These are phyloP conservation scores for Dicaeum eximium DNA, from an alignment of 2,113 vertebrate species.

Conservation along the genomic window DNA sequence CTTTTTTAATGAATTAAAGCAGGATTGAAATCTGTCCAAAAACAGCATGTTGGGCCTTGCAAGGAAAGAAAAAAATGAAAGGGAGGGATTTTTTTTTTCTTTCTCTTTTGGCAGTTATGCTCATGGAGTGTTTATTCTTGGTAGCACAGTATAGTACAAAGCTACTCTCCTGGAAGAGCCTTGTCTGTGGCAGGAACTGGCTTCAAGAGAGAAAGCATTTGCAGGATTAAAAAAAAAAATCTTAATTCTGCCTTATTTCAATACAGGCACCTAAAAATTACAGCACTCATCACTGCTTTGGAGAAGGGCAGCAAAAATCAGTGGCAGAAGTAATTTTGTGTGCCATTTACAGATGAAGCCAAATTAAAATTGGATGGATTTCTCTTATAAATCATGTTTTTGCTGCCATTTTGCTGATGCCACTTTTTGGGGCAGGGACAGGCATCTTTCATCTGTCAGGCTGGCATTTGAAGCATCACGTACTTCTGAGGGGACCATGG, in stretches of 20 bases:
- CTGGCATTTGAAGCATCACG: neutral
- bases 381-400: neutral
- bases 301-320: neutral
- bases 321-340: neutral
- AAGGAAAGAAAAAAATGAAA: constrained; percentile 76
- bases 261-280: neutral
- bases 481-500: neutral
- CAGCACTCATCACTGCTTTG: neutral
- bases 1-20: constrained; percentile 83
- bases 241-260: neutral
- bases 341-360: neutral
- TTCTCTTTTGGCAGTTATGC: constrained; percentile 71
- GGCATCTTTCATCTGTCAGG: neutral
- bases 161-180: neutral
- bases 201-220: neutral
- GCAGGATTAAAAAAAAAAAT: neutral
- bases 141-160: constrained; percentile 26
- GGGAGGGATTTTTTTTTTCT: constrained; percentile 71
- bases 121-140: constrained; percentile 72
- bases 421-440: neutral
- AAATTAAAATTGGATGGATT: neutral
- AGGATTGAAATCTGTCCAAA: constrained; percentile 85
- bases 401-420: neutral
- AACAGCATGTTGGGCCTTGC: constrained; percentile 88
- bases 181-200: neutral